Conservation (phyloP, 2,113 vertebrate genomes). For the Genyomyrus donnyi region DNA sequence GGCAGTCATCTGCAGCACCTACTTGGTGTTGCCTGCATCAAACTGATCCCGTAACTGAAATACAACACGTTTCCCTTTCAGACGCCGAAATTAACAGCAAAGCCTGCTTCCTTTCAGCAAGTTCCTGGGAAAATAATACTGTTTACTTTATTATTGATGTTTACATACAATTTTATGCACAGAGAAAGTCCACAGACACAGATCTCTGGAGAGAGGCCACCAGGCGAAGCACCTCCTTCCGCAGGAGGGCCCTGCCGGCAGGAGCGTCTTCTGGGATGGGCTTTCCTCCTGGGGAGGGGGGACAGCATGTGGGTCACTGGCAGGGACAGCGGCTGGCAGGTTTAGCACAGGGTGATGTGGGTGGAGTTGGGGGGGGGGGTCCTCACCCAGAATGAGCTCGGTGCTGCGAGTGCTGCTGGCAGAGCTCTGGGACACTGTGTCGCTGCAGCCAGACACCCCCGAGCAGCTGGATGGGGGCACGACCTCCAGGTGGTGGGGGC, state of each 20-base stretch:
- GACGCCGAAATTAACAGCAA: not conserved
- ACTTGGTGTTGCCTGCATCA: not conserved
- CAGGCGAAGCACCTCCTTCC: conserved; percentile 75
- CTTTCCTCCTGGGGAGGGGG: conserved; percentile 59
- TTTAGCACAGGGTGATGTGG: not conserved
- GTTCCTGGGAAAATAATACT: conserved; percentile 26
- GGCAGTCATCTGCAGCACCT: conserved; percentile 27
- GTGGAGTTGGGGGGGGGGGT: not conserved
- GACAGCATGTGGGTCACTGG: not conserved
- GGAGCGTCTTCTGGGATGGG: conserved; percentile 73
- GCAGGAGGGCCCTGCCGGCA: conserved; percentile 70
- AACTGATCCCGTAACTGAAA: conserved; percentile 21
- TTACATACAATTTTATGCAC: conserved; percentile 41
- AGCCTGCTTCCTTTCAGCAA: not conserved
- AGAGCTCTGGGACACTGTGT: conserved; percentile 69
- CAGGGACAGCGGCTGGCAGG: not conserved
- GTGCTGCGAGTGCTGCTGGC: conserved; percentile 71
- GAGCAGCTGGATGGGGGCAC: conserved; percentile 67
- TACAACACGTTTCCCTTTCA: conserved; percentile 1
- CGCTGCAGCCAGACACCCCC: conserved; percentile 74
- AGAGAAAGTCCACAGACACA: conserved; percentile 41
- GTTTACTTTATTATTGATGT: conserved; percentile 6
- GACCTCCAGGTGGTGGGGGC: conserved; percentile 71
- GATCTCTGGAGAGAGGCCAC: conserved; percentile 49
- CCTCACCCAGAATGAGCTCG: conserved; percentile 67